Percentiles rank a stretch among this genome's conserved stretches.
Conservation (phyloP, 2,113 vertebrate species). For the Bothrops jararaca region DNA sequence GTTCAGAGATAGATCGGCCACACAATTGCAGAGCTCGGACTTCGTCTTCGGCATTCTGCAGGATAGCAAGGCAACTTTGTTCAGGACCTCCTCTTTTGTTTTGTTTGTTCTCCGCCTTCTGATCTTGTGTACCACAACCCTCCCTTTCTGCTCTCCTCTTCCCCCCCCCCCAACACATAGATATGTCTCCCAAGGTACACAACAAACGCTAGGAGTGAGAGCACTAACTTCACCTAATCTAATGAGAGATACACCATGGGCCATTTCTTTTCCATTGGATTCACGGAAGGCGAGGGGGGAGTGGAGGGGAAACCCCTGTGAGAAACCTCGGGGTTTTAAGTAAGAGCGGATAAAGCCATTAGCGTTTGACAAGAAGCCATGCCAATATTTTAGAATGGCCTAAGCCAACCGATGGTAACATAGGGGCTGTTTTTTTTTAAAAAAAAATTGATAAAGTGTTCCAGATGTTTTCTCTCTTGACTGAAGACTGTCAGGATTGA, state of each 20-base stretch:
- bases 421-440: not conserved
- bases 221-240: slow-evolving; percentile 51
- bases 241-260: slow-evolving; percentile 48
- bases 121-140: slow-evolving; percentile 55
- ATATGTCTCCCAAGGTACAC: slow-evolving; percentile 45
- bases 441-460: slow-evolving; percentile 37
- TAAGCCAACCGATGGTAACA: slow-evolving; percentile 36
- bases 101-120: slow-evolving; percentile 49
- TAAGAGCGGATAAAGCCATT: slow-evolving; percentile 26
- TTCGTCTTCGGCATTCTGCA: slow-evolving; percentile 28
- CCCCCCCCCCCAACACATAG: not conserved
- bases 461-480: slow-evolving; percentile 50
- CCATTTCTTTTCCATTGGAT: slow-evolving; percentile 30
- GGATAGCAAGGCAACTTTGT: slow-evolving; percentile 39
- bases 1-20: not conserved
- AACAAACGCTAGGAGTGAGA: slow-evolving; percentile 35
- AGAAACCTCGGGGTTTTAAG: slow-evolving; percentile 37
- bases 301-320: slow-evolving; percentile 15
- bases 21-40: not conserved
- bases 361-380: slow-evolving; percentile 51
- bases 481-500: slow-evolving; percentile 49
- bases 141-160: not conserved
- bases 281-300: slow-evolving; percentile 7
- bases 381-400: slow-evolving; percentile 42
- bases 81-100: slow-evolving; percentile 37